These are phyloP conservation scores for Chaunax sp. DNA, from an alignment of 2,797 vertebrate species.

Conservation along the genomic window DNA sequence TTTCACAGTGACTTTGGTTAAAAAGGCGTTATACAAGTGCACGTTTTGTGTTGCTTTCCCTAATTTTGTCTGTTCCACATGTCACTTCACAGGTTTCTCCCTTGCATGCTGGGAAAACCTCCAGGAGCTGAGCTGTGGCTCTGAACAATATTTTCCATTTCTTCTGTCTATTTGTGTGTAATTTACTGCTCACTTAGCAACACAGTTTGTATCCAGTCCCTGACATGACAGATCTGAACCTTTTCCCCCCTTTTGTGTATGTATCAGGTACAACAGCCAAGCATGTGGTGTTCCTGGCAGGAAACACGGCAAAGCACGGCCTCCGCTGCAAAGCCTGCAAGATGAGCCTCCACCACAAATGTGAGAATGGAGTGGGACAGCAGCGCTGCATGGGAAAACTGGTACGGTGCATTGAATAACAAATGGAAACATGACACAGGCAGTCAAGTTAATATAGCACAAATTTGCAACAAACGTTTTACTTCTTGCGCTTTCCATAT, in stretches of 20 bases:
- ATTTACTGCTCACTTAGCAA: conserved; percentile 8
- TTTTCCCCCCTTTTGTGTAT: conserved; percentile 31
- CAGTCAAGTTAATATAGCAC: no score
- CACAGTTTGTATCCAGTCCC: conserved; percentile 7
- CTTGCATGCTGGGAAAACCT: conserved; percentile 30
- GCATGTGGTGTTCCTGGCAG: conserved; percentile 84
- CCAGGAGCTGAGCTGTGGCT: conserved; percentile 17
- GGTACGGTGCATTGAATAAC: conserved; percentile 83
- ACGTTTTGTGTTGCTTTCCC: conserved; percentile 16
- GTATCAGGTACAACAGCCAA: conserved; percentile 81
- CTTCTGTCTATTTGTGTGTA: conserved; percentile 26
- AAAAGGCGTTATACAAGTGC: conserved; percentile 32
- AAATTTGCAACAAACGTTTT: no score
- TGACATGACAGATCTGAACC: conserved; percentile 32
- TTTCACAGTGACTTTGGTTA: background rate
- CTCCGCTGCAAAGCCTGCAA: conserved; percentile 98
- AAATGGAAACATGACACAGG: background rate
- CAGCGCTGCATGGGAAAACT: conserved; percentile 98
- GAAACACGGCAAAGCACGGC: conserved; percentile 94
- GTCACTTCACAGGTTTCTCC: conserved; percentile 37
- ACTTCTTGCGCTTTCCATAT: no score
- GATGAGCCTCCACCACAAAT: conserved; percentile 99
- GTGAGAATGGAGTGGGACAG: conserved; percentile 88
- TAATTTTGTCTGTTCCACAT: conserved; percentile 35
- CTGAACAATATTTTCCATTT: conserved; percentile 35